Evolutionary conservation across 2,797 vertebrate species (phyloP).

Genomic region (Sphenopsis melanotis): DNA sequence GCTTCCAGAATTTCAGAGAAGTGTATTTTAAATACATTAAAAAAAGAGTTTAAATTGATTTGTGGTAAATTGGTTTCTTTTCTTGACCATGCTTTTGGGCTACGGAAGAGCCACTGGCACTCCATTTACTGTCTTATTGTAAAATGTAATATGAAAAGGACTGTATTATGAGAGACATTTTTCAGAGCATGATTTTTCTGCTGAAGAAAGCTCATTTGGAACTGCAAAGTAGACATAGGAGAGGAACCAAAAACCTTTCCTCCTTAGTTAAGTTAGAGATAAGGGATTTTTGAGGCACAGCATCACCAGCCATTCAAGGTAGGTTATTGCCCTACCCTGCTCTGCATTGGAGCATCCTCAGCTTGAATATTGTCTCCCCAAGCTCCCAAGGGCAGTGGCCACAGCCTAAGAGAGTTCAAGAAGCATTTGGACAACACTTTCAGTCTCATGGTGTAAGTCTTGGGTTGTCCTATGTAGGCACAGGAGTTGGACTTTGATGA

Average conservation of each 20-base stretch:
- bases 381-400: background rate
- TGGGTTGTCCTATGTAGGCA: fast-evolving
- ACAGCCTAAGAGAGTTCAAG: background rate
- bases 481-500: background rate
- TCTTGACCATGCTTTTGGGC: background rate
- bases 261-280: background rate
- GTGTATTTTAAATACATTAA: background rate
- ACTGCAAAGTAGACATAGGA: background rate
- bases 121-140: background rate
- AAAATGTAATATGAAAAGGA: background rate
- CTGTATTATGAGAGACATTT: background rate
- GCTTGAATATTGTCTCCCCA: background rate
- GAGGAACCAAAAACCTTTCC: background rate
- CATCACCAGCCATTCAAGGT: background rate
- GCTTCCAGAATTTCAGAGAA: background rate
- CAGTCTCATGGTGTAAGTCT: background rate
- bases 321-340: background rate
- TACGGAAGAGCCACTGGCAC: background rate
- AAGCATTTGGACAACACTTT: background rate
- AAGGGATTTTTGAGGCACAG: background rate
- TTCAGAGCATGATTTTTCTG: background rate
- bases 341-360: background rate
- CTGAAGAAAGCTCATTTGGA: background rate
- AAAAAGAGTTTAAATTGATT: background rate
- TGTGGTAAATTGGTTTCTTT: background rate